Base-by-base conservation (phyloP, 2,888 invertebrate genomes). In the Cephus pulcher region DNA sequence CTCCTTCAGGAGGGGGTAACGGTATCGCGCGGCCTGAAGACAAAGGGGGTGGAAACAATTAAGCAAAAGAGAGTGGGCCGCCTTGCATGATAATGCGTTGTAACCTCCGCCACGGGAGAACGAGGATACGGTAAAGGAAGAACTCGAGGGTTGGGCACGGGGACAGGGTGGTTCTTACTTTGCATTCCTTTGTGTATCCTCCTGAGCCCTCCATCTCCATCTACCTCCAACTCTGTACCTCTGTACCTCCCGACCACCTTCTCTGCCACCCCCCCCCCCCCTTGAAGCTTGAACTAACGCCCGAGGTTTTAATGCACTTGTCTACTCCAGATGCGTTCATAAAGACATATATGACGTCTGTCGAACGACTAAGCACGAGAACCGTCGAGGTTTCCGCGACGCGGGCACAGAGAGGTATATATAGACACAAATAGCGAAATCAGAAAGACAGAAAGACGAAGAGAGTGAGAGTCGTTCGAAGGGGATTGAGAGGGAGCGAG, bases 241-340 rank as follows among this genome's bases (percentile, higher is more conserved):
- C 82, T 81, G 78, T 78, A 74, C 56, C 69, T 75, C 30, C 35
- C 35, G 35, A 35, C 12, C 3, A 3, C 35, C 35, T 35, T 35
- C 76, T 83, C 82, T 82, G 82, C 78, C 80, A 82, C 76, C 77
- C 76, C 78, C 76, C 76, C 76, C 80, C 89, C 88, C 35, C 12
- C 88, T 90, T 88, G 83, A 89, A 86, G 89, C 90, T 88, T 90
- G 89, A 91, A 89, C 90, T 89, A 90, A 90, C 90, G 90, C 89
- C 90, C 89, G 88, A 88, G 90, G 88, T 90, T 91, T 91, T 91
- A 91, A 91, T 91, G 91, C 91, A 91, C 91, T 91, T 91, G 91
- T 91, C 90, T 90, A 89, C 90, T 91, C 87, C 85, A 89, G 89
- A 90, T 90, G 89, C 89, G 89, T 87, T 89, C 89, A 90, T 90